These are phyloP conservation scores for Sprattus sprattus DNA, from an alignment of 2,113 vertebrate species.

Conservation along the genomic window DNA sequence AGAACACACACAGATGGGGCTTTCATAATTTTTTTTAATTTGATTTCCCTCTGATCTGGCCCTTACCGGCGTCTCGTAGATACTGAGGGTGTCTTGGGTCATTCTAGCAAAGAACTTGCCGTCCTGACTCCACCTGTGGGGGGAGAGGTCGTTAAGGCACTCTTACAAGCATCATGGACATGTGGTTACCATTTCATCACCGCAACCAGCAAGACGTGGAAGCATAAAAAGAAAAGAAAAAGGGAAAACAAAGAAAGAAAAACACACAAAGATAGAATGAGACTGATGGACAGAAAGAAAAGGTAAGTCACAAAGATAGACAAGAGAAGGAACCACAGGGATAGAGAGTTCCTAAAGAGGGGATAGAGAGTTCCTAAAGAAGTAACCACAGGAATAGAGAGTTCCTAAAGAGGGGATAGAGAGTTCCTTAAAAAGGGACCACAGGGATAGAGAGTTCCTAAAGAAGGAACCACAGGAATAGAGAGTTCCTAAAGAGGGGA, in stretches of 20 bases:
- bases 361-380: no score
- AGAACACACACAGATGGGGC: neutral
- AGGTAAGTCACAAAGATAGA: no score
- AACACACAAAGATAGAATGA: no score
- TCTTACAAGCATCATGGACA: neutral
- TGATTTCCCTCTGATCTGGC: neutral
- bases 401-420: no score
- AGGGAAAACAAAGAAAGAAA: neutral
- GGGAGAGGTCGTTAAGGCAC: neutral
- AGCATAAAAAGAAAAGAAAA: neutral
- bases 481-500: neutral
- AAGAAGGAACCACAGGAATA: neutral
- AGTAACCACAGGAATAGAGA: neutral
- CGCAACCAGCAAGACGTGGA: no score
- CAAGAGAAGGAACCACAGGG: neutral
- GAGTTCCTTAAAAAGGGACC: no score
- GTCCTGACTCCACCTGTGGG: conserved; percentile 91
- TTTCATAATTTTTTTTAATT: neutral
- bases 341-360: neutral
- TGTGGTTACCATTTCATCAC: no score
- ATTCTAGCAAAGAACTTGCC: conserved; percentile 99
- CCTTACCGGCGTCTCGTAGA: conserved; percentile 96
- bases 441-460: neutral
- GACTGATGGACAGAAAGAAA: no score
- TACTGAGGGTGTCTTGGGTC: conserved; percentile 92